Evolutionary conservation across 2,113 vertebrate genomes (phyloP).

Genomic region (Danionella cerebrum): DNA sequence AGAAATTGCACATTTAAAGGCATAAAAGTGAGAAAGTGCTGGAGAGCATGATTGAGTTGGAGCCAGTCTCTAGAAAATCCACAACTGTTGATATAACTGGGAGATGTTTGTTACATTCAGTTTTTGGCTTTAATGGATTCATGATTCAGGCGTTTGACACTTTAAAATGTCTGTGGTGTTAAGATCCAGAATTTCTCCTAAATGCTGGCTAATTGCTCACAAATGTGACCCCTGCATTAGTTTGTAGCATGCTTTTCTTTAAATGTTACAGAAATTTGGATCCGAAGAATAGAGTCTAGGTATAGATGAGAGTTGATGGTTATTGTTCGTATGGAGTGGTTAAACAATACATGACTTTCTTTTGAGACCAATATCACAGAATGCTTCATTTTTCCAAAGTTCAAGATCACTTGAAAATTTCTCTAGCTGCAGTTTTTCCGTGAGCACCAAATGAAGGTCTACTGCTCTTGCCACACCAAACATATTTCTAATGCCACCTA

Average conservation of each 20-base stretch:
- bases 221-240: constrained; percentile 54
- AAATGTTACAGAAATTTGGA: constrained; percentile 39
- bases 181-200: constrained; percentile 44
- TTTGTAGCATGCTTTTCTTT: constrained; percentile 38
- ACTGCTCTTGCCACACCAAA: constrained; percentile 49
- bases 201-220: constrained; percentile 52
- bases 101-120: constrained; percentile 48
- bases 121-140: constrained; percentile 51
- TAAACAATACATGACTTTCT: constrained; percentile 32
- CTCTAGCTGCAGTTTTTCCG: constrained; percentile 58
- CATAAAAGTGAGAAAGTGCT: neutral
- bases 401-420: constrained; percentile 43
- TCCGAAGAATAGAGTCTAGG: constrained; percentile 40
- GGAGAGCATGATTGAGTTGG: neutral
- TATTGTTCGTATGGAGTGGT: constrained; percentile 46
- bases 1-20: constrained; percentile 43
- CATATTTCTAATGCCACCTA: constrained; percentile 51
- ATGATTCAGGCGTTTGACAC: constrained; percentile 46
- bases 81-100: constrained; percentile 44
- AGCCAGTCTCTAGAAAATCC: constrained; percentile 35
- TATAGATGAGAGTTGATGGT: no score
- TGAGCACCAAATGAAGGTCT: constrained; percentile 46
- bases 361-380: constrained; percentile 22
- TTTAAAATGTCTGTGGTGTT: constrained; percentile 56
- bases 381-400: neutral